These are phyloP conservation scores for Stenichneumon culpator DNA, from an alignment of 2,888 invertebrate genomes.

Conservation along the genomic window DNA sequence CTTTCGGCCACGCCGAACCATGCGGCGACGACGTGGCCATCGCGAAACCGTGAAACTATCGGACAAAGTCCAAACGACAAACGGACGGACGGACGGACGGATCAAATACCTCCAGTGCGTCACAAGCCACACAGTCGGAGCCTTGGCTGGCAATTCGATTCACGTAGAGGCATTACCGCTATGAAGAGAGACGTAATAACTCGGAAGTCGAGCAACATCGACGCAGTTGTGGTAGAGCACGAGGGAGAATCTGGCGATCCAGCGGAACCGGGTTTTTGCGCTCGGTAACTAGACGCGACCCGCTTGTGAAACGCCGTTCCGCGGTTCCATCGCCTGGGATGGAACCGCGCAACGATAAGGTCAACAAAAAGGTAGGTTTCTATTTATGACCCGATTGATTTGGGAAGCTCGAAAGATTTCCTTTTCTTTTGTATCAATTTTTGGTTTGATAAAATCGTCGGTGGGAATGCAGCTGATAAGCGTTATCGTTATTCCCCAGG, in stretches of 20 bases:
- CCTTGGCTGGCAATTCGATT: constrained; percentile 56
- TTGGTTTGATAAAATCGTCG: too few relatives aligned
- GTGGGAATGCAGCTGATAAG: too few relatives aligned
- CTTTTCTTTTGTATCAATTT: too few relatives aligned
- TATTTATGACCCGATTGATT: too few relatives aligned
- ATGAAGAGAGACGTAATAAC: constrained; percentile 64
- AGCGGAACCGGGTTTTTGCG: constrained; percentile 1
- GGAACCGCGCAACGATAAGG: too few relatives aligned
- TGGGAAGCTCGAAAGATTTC: too few relatives aligned
- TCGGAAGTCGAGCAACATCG: constrained; percentile 27
- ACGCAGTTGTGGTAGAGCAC: not conserved
- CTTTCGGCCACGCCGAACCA: constrained; percentile 38
- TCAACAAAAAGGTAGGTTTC: too few relatives aligned
- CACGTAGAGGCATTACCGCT: constrained; percentile 64
- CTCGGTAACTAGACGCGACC: not conserved
- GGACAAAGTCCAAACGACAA: not conserved
- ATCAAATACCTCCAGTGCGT: constrained; percentile 33
- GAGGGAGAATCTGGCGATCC: not conserved
- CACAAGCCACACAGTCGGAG: constrained; percentile 19
- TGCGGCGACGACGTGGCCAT: constrained; percentile 41
- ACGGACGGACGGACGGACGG: constrained; percentile 3
- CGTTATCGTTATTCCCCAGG: too few relatives aligned
- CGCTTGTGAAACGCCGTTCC: not conserved
- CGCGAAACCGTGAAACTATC: constrained; percentile 36
- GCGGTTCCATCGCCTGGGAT: not conserved